Percentiles rank a stretch among this genome's conserved stretches.
phyloP scores from a whole-genome alignment of 2,113 vertebrate genomes.

The Rhabdornis inornatus region DNA sequence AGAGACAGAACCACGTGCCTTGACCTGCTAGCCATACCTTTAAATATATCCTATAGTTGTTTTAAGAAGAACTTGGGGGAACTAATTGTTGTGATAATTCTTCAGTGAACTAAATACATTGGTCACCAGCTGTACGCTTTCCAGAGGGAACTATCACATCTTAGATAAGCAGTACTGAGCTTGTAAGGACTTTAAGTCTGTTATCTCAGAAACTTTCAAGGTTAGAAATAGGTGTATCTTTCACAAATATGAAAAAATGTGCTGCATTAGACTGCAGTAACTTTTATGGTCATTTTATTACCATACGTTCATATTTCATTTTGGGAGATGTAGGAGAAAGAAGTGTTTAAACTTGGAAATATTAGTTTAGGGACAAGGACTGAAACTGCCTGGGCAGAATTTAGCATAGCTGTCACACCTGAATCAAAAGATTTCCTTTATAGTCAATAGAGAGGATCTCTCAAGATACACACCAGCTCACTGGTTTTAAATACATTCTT shows the following conservation, averaged over 20 bases:
- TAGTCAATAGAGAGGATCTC: neutral
- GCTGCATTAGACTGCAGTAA: neutral
- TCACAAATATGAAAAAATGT: neutral
- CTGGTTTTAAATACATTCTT: neutral
- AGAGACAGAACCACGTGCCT: neutral
- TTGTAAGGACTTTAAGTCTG: neutral
- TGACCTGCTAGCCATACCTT: accelerated
- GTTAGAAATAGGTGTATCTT: neutral
- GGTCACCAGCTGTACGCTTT: neutral
- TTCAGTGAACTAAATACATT: neutral
- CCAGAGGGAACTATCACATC: neutral
- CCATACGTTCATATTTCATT: neutral
- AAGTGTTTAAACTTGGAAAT: neutral
- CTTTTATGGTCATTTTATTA: neutral
- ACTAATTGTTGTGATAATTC: neutral
- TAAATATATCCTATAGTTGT: accelerated
- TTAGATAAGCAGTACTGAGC: neutral
- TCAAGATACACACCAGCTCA: neutral
- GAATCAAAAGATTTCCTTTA: neutral
- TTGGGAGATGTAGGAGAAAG: neutral
- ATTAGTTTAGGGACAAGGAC: neutral
- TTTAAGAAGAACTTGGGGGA: neutral
- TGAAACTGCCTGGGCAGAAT: neutral
- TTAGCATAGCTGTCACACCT: neutral
- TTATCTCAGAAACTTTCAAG: neutral